A percentile compares a stretch with the other conserved stretches of the same genome.
Evolutionary conservation across 2,113 vertebrate genomes (phyloP).

Genomic region (Chloroceryle aenea): DNA sequence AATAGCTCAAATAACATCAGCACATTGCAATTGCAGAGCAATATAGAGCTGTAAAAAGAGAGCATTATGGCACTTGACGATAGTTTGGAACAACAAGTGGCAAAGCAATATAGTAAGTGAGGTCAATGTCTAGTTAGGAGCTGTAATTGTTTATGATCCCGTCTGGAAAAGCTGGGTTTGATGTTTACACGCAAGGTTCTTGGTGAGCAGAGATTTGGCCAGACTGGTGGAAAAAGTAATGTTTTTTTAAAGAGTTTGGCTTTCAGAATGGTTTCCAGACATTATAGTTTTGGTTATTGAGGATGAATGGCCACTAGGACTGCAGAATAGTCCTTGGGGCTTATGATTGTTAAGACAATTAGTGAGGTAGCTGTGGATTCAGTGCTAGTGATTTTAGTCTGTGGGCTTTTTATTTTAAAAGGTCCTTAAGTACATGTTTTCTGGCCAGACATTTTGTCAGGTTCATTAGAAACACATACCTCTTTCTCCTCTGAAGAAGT

Average conservation of each 20-base stretch:
- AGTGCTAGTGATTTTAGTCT: background rate
- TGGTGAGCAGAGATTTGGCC: background rate
- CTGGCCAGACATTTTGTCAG: background rate
- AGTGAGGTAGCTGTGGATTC: background rate
- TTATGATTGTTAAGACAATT: background rate
- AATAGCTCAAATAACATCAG: background rate
- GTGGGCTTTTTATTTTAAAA: background rate
- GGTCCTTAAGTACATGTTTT: background rate
- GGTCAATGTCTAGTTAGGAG: background rate
- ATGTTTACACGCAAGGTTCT: background rate
- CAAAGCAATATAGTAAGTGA: background rate
- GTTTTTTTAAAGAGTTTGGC: background rate
- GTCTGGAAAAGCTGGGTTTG: conserved; percentile 7
- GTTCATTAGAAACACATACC: background rate
- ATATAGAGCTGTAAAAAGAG: background rate
- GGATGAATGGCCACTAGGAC: background rate
- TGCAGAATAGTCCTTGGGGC: background rate
- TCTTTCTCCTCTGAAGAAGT: background rate
- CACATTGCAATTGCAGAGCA: background rate
- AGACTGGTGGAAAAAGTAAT: conserved; percentile 27
- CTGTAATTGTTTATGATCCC: background rate
- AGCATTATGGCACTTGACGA: background rate
- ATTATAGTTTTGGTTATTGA: background rate
- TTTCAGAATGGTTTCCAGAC: background rate
- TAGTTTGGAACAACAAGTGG: background rate